phyloP scores from a whole-genome alignment of 2,888 invertebrate species.

The Neoitamus cyanurus region DNA sequence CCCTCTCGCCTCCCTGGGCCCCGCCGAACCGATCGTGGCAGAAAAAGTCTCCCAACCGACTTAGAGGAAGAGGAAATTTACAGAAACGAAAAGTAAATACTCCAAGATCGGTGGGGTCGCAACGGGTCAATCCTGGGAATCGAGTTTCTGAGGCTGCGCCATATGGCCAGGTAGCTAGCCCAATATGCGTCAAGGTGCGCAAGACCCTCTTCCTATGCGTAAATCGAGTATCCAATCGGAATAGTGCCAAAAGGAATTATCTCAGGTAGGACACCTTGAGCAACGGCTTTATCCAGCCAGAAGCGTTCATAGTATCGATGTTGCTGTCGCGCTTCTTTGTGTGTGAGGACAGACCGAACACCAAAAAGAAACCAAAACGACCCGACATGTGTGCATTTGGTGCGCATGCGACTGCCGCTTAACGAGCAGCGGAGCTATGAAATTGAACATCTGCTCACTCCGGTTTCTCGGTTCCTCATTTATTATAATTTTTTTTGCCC shows the following conservation, averaged over 20 bases:
- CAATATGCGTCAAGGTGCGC: background rate
- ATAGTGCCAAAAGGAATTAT: conserved; percentile 15
- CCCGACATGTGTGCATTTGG: conserved; percentile 44
- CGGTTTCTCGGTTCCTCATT: conserved; percentile 43
- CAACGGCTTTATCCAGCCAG: background rate
- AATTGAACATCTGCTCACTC: conserved; percentile 49
- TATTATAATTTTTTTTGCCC: conserved; percentile 32
- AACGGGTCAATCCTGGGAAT: conserved; percentile 30
- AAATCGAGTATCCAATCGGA: background rate
- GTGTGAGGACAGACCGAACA: background rate
- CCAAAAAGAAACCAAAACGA: conserved; percentile 18
- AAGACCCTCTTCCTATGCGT: background rate
- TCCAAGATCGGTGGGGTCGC: background rate
- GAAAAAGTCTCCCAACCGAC: background rate
- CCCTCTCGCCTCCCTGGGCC: background rate
- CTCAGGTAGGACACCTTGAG: conserved; percentile 16
- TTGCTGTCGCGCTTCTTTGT: background rate
- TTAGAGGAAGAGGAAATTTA: conserved; percentile 20
- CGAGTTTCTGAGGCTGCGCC: background rate
- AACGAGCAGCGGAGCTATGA: conserved; percentile 22
- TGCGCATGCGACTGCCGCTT: conserved; percentile 23
- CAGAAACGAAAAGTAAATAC: conserved; percentile 35
- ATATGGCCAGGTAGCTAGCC: conserved; percentile 38
- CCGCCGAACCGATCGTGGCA: background rate
- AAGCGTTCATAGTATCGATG: background rate